Evolutionary conservation across 1,140 invertebrate genomes (phyloP).

Genomic region (Tetragnatha versicolor): DNA sequence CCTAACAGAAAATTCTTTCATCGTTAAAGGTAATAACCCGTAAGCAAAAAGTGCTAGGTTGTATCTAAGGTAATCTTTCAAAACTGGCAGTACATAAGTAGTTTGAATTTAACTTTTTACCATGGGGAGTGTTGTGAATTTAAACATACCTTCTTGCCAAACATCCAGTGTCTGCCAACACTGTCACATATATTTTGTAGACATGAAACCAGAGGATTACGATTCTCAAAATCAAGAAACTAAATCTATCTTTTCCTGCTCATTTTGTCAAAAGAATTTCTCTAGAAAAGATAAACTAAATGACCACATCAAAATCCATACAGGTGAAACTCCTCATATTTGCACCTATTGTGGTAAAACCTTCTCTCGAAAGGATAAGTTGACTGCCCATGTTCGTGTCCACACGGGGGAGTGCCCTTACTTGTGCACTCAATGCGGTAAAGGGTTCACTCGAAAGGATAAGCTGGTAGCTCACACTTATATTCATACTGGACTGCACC

Average conservation of each 20-base stretch:
- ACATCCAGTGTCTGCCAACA: constrained; percentile 39
- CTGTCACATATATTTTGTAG: constrained; percentile 51
- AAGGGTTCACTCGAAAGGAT: constrained; percentile 72
- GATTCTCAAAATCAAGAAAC: constrained; percentile 12
- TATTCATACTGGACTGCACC: constrained; percentile 97
- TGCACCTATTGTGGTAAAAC: constrained; percentile 73
- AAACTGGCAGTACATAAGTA: neutral
- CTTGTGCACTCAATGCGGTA: constrained; percentile 77
- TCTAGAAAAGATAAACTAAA: constrained; percentile 57
- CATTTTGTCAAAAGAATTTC: constrained; percentile 56
- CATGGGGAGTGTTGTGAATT: constrained; percentile 48
- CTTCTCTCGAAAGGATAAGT: constrained; percentile 77
- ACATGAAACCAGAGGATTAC: constrained; percentile 42
- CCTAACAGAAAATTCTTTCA: constrained; percentile 45
- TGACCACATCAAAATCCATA: constrained; percentile 68
- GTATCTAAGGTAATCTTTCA: neutral
- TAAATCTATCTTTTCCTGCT: constrained; percentile 38
- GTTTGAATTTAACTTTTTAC: too few species aligned
- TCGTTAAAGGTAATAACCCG: constrained; percentile 35
- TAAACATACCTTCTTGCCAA: constrained; percentile 50
- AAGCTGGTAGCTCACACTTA: constrained; percentile 80
- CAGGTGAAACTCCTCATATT: constrained; percentile 69
- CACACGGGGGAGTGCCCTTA: constrained; percentile 97
- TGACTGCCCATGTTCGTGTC: constrained; percentile 88
- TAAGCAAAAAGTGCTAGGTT: neutral